A percentile compares a stretch with the other conserved stretches of the same genome.
Evolutionary conservation across 2,888 invertebrate species (phyloP).

Genomic region (Cynaeus angustus): DNA sequence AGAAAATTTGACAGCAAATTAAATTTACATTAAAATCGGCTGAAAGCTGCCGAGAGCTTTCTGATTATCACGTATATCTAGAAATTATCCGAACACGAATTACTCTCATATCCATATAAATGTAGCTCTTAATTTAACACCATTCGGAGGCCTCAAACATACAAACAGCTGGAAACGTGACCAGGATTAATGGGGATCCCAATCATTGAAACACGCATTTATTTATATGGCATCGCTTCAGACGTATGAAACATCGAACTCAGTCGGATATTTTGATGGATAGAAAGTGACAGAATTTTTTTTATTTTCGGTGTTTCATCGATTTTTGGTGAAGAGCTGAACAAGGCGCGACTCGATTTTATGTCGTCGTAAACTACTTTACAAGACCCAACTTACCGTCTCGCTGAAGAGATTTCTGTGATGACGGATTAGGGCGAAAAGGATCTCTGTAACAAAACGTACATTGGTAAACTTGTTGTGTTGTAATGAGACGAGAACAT

Average conservation of each 20-base stretch:
- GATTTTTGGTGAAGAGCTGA: conserved; percentile 2
- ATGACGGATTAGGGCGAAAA: conserved; percentile 43
- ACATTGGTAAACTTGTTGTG: conserved; percentile 17
- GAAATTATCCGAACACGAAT: conserved; percentile 49
- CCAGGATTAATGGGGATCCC: conserved; percentile 55
- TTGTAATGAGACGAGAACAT: conserved; percentile 34
- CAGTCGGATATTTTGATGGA: conserved; percentile 25
- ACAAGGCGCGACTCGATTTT: conserved; percentile 20
- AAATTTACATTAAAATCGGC: conserved; percentile 21
- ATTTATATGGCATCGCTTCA: conserved; percentile 43
- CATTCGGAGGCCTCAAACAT: conserved; percentile 59
- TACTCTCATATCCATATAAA: conserved; percentile 56
- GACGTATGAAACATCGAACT: conserved; percentile 40
- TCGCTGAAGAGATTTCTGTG: conserved; percentile 37
- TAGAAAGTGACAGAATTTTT: too few relatives aligned
- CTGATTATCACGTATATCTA: conserved; percentile 43
- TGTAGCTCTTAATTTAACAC: conserved; percentile 62
- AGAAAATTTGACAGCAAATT: conserved; percentile 11
- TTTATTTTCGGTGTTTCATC: too few relatives aligned
- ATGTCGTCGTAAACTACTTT: conserved; percentile 36
- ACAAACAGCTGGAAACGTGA: conserved; percentile 61
- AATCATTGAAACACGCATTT: conserved; percentile 51
- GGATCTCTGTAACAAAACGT: conserved; percentile 33
- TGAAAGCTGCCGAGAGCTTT: conserved; percentile 8
- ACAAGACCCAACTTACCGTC: conserved; percentile 40